Evolutionary conservation across 2,113 vertebrate genomes (phyloP).

Genomic region (Lynx canadensis): DNA sequence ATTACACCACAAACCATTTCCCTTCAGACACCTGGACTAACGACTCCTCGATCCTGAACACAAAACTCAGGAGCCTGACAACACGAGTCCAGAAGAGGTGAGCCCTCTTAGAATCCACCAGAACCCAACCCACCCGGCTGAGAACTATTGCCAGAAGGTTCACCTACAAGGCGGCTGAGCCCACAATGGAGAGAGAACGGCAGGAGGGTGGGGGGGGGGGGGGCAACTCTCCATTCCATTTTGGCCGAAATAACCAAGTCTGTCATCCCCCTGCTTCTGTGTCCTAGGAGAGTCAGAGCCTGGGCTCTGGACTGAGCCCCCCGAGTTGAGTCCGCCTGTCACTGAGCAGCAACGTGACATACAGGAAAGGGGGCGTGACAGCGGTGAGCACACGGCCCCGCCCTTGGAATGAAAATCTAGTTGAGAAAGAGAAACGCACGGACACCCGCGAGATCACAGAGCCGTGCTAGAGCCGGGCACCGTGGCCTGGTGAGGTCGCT

Average conservation of each 20-base stretch:
- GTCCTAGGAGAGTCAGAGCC: background rate
- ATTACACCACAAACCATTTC: background rate
- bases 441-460: background rate
- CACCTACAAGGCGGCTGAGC: background rate
- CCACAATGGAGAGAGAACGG: background rate
- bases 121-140: background rate
- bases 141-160: background rate
- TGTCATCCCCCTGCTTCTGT: background rate
- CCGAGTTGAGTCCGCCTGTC: background rate
- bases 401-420: background rate
- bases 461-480: background rate
- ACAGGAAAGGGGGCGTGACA: background rate
- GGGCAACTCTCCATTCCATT: background rate
- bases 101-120: background rate
- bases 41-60: background rate
- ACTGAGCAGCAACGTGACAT: background rate
- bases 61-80: background rate
- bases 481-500: background rate
- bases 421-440: background rate
- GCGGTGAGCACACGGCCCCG: background rate
- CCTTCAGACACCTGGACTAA: background rate
- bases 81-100: background rate
- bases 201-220: rapidly evolving
- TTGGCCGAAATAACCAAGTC: background rate
- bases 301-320: background rate